Evolutionary conservation across 2,888 invertebrate genomes (phyloP), one percentile per base, ranked within the genome.

Genomic region (Trichacis sp.): DNA sequence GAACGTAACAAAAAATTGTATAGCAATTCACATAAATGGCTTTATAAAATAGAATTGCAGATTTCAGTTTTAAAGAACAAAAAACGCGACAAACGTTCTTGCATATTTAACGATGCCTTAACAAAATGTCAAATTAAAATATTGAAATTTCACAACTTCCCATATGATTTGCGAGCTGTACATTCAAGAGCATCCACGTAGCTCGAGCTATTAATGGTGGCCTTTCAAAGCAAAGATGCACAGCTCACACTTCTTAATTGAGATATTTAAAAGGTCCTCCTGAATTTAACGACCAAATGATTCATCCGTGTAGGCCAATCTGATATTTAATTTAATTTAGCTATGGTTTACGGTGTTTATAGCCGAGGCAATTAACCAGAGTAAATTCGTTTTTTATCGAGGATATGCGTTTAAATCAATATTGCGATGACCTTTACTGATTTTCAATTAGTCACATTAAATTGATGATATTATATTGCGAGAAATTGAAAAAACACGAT

Each of bases 51-150:
- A n/a, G n/a, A n/a, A n/a, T n/a, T n/a, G n/a, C n/a, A n/a, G n/a
- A n/a, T n/a, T n/a, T n/a, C n/a, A n/a, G 40, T 38, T 42, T 46
- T 15, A 14, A 61, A 64, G 36, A 50, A 20, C 36, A 42, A 6
- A 14, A 51, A 40, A 52, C 36, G 49, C 49, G 45, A 29, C 24
- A 15, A 52, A 12, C 29, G 18, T 55, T 52, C 43, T 14, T 59
- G 52, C 59, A 64, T 55, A 33, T 45, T 14, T 17, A 51, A 64
- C 54, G 51, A 64, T 54, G 14, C 18, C 46, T 59, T 59, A 43
- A 55, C 55, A 43, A 64, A 64, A 64, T 64, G 51, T 51, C 51
- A 51, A 15, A 19, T 20, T 20, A 42, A 51, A 51, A 18, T 51
- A 14, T 36, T 51, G 51, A 15, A 24, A 51, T 42, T 40, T 51